phyloP scores from a whole-genome alignment of 2,888 invertebrate genomes.

The Ochropleura leucogaster region DNA sequence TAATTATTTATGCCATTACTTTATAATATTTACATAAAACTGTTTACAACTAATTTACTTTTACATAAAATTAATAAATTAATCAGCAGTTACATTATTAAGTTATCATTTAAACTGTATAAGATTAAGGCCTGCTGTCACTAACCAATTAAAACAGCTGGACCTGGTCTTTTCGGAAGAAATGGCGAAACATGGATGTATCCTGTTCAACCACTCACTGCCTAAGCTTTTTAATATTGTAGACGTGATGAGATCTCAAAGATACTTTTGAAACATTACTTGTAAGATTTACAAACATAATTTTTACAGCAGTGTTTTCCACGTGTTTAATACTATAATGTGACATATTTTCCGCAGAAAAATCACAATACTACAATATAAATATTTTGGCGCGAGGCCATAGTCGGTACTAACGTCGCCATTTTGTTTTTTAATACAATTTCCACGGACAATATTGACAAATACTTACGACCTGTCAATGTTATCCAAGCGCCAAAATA shows the following conservation, averaged over 20 bases:
- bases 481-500: neutral
- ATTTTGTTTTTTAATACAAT: neutral
- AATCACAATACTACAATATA: neutral
- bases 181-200: too few relatives aligned
- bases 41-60: constrained; percentile 66
- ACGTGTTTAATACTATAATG: neutral
- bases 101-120: constrained; percentile 30
- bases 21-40: constrained; percentile 68
- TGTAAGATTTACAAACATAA: too few relatives aligned
- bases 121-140: constrained; percentile 12
- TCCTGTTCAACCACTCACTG: too few relatives aligned
- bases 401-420: neutral
- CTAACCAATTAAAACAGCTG: constrained; percentile 3
- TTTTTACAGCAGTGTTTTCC: neutral
- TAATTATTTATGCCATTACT: constrained; percentile 70
- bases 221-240: too few relatives aligned
- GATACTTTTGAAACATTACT: too few relatives aligned
- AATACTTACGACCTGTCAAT: neutral
- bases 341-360: neutral
- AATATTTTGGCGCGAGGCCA: neutral
- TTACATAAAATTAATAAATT: constrained; percentile 58
- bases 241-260: too few relatives aligned
- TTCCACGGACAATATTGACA: neutral
- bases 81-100: constrained; percentile 50
- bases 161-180: neutral